phyloP scores from a whole-genome alignment of 2,797 vertebrate genomes.

The Alauda arvensis region DNA sequence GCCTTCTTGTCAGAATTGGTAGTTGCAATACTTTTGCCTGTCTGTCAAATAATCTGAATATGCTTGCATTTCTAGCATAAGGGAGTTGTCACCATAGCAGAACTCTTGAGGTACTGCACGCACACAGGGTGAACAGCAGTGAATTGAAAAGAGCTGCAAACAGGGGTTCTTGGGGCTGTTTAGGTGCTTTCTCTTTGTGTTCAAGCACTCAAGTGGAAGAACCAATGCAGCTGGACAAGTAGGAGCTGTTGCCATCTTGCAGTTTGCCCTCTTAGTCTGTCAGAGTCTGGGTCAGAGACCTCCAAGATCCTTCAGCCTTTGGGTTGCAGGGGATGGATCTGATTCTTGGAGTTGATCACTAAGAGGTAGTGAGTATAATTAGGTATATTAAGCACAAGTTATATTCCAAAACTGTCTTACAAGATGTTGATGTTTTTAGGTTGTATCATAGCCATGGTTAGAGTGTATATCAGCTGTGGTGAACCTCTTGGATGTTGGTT shows the following conservation, averaged over 20 bases:
- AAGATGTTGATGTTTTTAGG: not conserved
- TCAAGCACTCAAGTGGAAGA: not conserved
- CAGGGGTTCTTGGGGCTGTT: not conserved
- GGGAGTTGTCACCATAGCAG: not conserved
- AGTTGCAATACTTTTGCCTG: not conserved
- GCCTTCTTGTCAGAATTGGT: not conserved
- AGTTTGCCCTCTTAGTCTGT: not conserved
- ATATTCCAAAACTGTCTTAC: not conserved
- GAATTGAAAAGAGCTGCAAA: not conserved
- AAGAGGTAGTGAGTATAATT: not conserved
- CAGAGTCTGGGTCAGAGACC: not conserved
- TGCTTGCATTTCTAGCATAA: not conserved
- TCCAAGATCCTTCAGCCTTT: not conserved
- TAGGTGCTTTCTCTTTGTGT: not conserved
- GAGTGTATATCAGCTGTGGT: not conserved
- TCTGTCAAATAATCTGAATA: not conserved
- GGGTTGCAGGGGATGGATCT: not conserved
- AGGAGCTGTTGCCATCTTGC: not conserved
- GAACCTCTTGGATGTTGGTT: not conserved
- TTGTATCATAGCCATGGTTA: not conserved
- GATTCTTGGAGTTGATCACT: not conserved
- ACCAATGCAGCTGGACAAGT: not conserved
- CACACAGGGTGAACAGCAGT: not conserved
- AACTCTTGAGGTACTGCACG: not conserved
- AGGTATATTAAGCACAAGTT: not conserved